Percentiles rank a stretch among this genome's conserved stretches.
These are phyloP conservation scores for Bicyclus anynana DNA, from an alignment of 1,140 invertebrate species.

Conservation along the genomic window DNA sequence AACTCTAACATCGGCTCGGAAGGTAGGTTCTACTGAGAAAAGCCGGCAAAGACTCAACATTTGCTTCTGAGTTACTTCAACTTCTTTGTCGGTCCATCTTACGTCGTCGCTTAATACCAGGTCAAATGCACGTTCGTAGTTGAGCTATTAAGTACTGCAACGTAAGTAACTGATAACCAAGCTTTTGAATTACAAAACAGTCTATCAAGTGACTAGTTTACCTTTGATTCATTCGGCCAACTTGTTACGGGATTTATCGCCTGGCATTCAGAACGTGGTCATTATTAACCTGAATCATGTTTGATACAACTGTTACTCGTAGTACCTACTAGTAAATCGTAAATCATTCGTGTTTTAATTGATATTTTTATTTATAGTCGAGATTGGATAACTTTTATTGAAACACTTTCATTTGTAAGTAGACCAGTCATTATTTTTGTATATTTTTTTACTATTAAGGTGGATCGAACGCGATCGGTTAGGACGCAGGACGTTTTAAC, in stretches of 20 bases:
- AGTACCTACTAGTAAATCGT: not conserved
- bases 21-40: too few relatives aligned
- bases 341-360: not conserved
- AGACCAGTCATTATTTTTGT: not conserved
- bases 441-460: too few relatives aligned
- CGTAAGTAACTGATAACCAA: not conserved
- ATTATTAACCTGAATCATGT: slow-evolving; percentile 14
- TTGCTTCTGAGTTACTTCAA: too few relatives aligned
- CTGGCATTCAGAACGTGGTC: slow-evolving; percentile 3
- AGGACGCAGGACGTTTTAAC: too few relatives aligned
- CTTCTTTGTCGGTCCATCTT: too few relatives aligned
- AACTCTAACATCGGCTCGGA: too few relatives aligned
- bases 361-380: not conserved
- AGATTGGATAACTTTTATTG: not conserved
- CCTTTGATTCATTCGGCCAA: slow-evolving; percentile 14
- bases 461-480: too few relatives aligned
- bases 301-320: not conserved
- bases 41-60: too few relatives aligned
- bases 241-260: slow-evolving; percentile 9
- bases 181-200: slow-evolving; percentile 4
- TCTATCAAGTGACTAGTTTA: slow-evolving; percentile 8
- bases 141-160: too few relatives aligned
- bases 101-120: too few relatives aligned
- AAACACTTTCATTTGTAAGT: not conserved
- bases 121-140: too few relatives aligned